Evolutionary conservation across 1,140 invertebrate genomes (phyloP).

Genomic region (Frieseomelitta varia): DNA sequence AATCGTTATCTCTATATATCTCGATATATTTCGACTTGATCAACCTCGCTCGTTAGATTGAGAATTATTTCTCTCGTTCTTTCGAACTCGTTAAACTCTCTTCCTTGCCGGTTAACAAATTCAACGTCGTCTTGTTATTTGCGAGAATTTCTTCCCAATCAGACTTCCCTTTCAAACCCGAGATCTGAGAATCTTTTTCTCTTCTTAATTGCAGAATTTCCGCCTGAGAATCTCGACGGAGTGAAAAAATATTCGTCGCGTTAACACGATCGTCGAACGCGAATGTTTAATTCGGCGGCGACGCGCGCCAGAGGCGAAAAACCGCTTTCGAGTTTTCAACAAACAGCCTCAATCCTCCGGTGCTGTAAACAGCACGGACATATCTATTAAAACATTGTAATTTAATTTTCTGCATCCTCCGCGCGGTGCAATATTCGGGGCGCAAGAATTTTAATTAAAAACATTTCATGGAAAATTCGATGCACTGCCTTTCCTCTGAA

Average conservation of each 20-base stretch:
- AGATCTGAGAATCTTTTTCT: not conserved
- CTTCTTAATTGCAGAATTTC: not conserved
- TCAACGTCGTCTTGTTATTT: no score
- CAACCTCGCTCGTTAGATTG: no score
- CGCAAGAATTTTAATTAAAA: conserved; percentile 30
- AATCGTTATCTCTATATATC: no score
- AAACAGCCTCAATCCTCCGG: not conserved
- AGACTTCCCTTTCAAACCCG: no score
- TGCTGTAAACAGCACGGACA: not conserved
- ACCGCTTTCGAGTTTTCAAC: not conserved
- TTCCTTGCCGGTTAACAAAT: no score
- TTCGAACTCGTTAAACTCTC: no score
- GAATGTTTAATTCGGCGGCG: not conserved
- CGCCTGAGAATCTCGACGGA: no score
- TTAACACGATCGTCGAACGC: not conserved
- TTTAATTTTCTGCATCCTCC: not conserved
- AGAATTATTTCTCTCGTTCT: no score
- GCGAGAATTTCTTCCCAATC: no score
- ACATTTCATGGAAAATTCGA: conserved; percentile 25
- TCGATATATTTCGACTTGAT: no score
- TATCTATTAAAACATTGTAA: not conserved
- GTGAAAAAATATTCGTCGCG: not conserved
- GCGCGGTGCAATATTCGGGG: not conserved
- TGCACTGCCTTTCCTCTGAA: no score
- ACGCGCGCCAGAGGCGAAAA: no score